Conservation (phyloP, 2,797 vertebrate species). For the Falco columbarius region DNA sequence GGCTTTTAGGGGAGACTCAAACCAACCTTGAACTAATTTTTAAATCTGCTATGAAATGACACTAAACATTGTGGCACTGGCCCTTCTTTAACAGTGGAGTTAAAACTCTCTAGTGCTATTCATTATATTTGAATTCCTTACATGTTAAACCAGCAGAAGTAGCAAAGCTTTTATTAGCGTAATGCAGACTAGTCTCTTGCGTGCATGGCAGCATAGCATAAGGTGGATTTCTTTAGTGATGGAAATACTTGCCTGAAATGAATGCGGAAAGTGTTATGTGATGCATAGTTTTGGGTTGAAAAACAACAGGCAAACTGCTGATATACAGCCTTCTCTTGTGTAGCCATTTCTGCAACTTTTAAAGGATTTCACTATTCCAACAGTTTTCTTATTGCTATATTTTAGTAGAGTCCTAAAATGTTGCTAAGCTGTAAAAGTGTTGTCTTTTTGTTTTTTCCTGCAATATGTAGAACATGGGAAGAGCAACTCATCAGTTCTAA, state of each 20-base stretch:
- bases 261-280: background rate
- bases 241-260: background rate
- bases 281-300: background rate
- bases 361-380: background rate
- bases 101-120: background rate
- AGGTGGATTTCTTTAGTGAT: background rate
- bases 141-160: background rate
- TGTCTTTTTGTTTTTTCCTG: background rate
- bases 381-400: background rate
- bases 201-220: too few species aligned
- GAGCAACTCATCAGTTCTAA: background rate
- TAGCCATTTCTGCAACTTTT: background rate
- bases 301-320: background rate
- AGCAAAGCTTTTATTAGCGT: background rate
- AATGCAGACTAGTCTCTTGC: background rate
- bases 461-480: background rate
- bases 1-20: background rate
- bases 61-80: background rate
- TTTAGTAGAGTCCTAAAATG: background rate
- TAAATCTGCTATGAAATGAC: background rate
- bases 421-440: background rate
- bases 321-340: background rate
- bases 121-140: background rate
- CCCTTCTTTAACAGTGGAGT: background rate
- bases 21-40: background rate